Evolutionary conservation across 2,888 invertebrate species (phyloP).

Genomic region (Cheilosia pagana): DNA sequence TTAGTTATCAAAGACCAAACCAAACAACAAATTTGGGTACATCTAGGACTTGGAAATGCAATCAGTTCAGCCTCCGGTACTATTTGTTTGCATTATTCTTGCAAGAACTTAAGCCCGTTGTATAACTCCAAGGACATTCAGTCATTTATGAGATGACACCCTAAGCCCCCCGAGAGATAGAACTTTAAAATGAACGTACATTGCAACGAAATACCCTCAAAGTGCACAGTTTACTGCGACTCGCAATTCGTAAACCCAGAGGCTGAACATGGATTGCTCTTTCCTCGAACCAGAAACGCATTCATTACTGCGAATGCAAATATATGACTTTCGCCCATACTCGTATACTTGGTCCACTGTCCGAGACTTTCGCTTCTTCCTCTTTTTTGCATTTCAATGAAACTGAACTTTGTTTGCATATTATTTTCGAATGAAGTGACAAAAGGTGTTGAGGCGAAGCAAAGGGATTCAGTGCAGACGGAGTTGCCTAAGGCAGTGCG

Average conservation of each 20-base stretch:
- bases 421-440: slow-evolving; percentile 8
- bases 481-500: slow-evolving; percentile 1
- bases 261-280: not conserved
- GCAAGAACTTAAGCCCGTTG: too few species aligned
- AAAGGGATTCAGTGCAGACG: slow-evolving; percentile 6
- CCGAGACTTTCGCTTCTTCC: slow-evolving; percentile 14
- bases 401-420: slow-evolving; percentile 12
- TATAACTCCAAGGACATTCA: too few species aligned
- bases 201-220: too few species aligned
- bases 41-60: too few species aligned
- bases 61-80: too few species aligned
- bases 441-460: not conserved
- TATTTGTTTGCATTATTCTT: too few species aligned
- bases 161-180: too few species aligned
- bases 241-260: not conserved
- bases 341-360: not conserved
- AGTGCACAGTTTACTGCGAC: too few species aligned
- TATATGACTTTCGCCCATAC: slow-evolving; percentile 14
- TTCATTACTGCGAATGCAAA: slow-evolving; percentile 2
- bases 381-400: slow-evolving; percentile 34
- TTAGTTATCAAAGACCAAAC: too few species aligned
- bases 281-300: not conserved
- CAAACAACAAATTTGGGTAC: too few species aligned
- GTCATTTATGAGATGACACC: too few species aligned
- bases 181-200: too few species aligned